A percentile compares a stretch with the other conserved stretches of the same genome.
Conservation (phyloP, 2,797 vertebrate genomes). For the Rhabdophis nuchalis region DNA sequence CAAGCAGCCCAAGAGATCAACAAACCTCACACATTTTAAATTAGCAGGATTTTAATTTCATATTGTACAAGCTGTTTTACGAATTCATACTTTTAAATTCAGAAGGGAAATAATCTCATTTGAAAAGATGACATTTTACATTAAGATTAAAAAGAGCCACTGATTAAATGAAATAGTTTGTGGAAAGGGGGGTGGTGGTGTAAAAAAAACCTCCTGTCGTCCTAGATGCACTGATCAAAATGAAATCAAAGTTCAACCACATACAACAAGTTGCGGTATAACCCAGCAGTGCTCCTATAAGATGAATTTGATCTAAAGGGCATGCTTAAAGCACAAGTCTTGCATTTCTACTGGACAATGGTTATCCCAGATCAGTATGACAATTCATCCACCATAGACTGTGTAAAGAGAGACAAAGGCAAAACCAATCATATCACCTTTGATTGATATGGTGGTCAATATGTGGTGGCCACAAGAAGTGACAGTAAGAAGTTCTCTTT, state of each 20-base stretch:
- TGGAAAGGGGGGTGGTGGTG: not conserved
- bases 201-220: not conserved
- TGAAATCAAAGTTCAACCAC: not conserved
- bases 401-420: not conserved
- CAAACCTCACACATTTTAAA: slow-evolving; percentile 5
- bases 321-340: not conserved
- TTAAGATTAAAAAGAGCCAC: not conserved
- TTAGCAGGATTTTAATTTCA: not conserved
- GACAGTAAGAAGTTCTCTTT: not conserved
- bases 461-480: not conserved
- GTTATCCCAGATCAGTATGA: not conserved
- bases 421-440: not conserved
- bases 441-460: not conserved
- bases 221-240: not conserved
- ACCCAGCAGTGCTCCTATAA: not conserved
- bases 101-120: slow-evolving; percentile 5
- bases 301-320: not conserved
- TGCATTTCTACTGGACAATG: not conserved
- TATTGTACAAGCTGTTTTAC: slow-evolving; percentile 10
- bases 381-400: not conserved
- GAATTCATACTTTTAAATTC: not conserved
- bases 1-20: not conserved
- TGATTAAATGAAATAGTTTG: not conserved
- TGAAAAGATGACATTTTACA: not conserved
- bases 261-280: not conserved